phyloP scores from a whole-genome alignment of 2,113 vertebrate species.

The Callaeas wilsoni region DNA sequence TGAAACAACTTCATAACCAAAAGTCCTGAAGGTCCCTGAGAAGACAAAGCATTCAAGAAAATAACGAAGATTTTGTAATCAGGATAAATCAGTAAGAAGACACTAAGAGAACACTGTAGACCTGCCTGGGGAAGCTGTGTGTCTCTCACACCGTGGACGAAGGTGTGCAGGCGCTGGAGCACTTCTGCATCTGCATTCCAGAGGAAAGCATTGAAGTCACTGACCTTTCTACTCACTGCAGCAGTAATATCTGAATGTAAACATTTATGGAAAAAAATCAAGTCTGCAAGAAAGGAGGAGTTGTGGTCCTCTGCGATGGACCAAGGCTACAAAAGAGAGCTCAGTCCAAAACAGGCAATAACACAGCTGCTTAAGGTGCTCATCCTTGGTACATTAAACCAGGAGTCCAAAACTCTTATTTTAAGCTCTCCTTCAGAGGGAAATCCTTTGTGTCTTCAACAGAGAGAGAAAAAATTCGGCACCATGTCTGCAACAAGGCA shows the following conservation, averaged over 20 bases:
- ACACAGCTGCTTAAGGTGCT: background rate
- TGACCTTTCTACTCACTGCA: background rate
- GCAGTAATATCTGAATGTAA: background rate
- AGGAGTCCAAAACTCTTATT: background rate
- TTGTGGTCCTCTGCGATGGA: fast-evolving
- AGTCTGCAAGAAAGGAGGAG: background rate
- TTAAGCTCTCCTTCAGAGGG: background rate
- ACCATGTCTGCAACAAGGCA: background rate
- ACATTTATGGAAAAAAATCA: background rate
- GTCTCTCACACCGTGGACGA: background rate
- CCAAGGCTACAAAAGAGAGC: background rate
- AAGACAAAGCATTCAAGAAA: background rate
- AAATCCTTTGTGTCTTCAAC: background rate
- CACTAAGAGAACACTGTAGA: background rate
- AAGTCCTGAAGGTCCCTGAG: background rate
- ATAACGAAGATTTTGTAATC: background rate
- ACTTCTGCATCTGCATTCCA: background rate
- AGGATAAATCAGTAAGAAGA: background rate
- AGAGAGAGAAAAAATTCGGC: background rate
- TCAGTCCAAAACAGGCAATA: background rate
- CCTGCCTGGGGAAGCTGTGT: background rate
- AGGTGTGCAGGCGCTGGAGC: background rate
- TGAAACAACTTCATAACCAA: background rate
- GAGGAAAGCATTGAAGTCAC: background rate
- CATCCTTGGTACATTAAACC: fast-evolving